Percentiles rank a stretch among this genome's conserved stretches.
phyloP scores from a whole-genome alignment of 2,113 vertebrate genomes.

The Vidua macroura region DNA sequence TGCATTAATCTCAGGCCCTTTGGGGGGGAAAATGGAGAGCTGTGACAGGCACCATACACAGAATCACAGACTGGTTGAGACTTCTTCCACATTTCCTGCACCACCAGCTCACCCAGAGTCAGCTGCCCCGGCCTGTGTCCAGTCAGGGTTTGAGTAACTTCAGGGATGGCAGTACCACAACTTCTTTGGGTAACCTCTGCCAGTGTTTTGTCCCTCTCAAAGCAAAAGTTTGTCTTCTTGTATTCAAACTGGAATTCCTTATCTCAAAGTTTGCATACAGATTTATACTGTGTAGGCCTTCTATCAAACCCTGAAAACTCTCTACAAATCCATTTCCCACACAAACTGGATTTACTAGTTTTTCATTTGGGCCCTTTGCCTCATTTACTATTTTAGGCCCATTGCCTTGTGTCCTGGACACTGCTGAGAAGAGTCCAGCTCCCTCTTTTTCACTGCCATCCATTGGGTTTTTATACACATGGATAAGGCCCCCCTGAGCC shows the following conservation, averaged over 20 bases:
- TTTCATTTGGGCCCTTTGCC: not conserved
- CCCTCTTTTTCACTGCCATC: not conserved
- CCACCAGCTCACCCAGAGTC: not conserved
- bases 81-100: not conserved
- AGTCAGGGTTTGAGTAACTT: not conserved
- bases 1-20: conserved; percentile 54
- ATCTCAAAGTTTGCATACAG: not conserved
- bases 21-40: not conserved
- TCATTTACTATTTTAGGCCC: not conserved
- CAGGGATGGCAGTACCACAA: not conserved
- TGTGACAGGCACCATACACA: not conserved
- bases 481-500: not conserved
- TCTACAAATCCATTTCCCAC: not conserved
- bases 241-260: not conserved
- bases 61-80: not conserved
- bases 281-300: not conserved
- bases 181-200: not conserved
- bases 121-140: not conserved
- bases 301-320: not conserved
- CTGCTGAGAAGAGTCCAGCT: not conserved
- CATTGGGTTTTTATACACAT: not conserved
- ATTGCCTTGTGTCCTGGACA: not conserved
- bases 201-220: not conserved
- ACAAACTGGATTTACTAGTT: not conserved
- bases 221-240: not conserved